Evolutionary conservation across 2,113 vertebrate genomes (phyloP).

Genomic region (Pseudolaguvia tuberculata): DNA sequence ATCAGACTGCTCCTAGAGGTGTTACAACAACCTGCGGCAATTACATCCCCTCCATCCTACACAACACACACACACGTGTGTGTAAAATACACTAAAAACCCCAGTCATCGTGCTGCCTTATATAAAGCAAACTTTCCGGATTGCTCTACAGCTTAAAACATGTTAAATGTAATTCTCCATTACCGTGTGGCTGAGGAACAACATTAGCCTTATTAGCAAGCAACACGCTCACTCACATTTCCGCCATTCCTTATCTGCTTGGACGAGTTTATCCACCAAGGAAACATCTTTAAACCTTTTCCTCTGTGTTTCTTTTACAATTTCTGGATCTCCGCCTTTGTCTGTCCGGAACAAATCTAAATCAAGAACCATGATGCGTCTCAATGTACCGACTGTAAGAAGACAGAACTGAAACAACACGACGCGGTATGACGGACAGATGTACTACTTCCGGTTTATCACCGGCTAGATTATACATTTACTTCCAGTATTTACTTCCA

Average conservation of each 20-base stretch:
- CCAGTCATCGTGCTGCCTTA: too few relatives aligned
- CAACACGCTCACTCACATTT: constrained; percentile 74
- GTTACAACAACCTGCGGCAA: background rate
- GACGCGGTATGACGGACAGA: background rate
- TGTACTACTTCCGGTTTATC: background rate
- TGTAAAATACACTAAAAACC: too few relatives aligned
- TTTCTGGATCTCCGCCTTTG: constrained; percentile 87
- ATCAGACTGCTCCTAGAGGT: constrained; percentile 67
- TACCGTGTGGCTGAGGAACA: constrained; percentile 39
- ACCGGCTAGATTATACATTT: background rate
- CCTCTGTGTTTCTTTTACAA: constrained; percentile 78
- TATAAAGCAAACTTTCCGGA: too few relatives aligned
- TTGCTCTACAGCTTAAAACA: background rate
- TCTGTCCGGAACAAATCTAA: constrained; percentile 87
- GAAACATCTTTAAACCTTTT: constrained; percentile 90
- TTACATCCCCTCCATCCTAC: background rate
- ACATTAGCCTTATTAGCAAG: constrained; percentile 44
- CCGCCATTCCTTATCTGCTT: constrained; percentile 84
- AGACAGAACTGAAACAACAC: background rate
- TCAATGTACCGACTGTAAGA: too few relatives aligned
- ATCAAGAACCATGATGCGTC: constrained; percentile 83
- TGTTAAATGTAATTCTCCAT: background rate
- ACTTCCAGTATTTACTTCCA: too few relatives aligned
- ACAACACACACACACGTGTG: too few relatives aligned
- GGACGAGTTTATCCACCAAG: constrained; percentile 84